Percentiles rank a stretch among this genome's conserved stretches.
Evolutionary conservation across 1,140 invertebrate genomes (phyloP).

Genomic region (Drosophila ficusphila): DNA sequence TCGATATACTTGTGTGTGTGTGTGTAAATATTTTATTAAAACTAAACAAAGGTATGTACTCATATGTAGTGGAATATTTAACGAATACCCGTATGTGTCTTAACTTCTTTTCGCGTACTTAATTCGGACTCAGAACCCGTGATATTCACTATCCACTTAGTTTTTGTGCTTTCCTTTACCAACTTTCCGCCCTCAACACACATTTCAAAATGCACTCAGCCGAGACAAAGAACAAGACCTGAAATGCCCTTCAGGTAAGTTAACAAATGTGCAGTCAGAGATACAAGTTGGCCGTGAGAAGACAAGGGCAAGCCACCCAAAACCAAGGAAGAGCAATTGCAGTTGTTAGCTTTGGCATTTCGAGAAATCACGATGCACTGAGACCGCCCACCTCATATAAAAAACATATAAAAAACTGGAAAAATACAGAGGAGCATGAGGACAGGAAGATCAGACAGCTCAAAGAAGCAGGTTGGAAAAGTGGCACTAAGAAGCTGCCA

Average conservation of each 20-base stretch:
- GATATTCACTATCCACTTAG: conserved; percentile 15
- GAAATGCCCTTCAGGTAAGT: conserved; percentile 81
- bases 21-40: conserved; percentile 46
- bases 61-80: conserved; percentile 29
- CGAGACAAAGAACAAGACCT: conserved; percentile 55
- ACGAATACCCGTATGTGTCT: conserved; percentile 18
- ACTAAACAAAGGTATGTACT: conserved; percentile 52
- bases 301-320: conserved; percentile 34
- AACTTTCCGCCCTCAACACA: conserved; percentile 23
- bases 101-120: neutral
- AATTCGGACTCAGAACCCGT: neutral
- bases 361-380: conserved; percentile 74
- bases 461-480: conserved; percentile 52
- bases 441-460: conserved; percentile 49
- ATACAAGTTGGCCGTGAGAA: conserved; percentile 61
- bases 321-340: conserved; percentile 58
- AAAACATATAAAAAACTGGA: conserved; percentile 15
- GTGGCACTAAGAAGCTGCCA: conserved; percentile 60
- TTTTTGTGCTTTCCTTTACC: conserved; percentile 31
- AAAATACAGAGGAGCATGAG: neutral
- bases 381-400: conserved; percentile 38
- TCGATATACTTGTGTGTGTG: conserved; percentile 23
- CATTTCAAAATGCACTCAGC: conserved; percentile 45
- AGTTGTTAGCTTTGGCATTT: conserved; percentile 76
- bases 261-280: conserved; percentile 82